phyloP scores from a whole-genome alignment of 2,888 invertebrate genomes.

The Drosophila nigritarsus region DNA sequence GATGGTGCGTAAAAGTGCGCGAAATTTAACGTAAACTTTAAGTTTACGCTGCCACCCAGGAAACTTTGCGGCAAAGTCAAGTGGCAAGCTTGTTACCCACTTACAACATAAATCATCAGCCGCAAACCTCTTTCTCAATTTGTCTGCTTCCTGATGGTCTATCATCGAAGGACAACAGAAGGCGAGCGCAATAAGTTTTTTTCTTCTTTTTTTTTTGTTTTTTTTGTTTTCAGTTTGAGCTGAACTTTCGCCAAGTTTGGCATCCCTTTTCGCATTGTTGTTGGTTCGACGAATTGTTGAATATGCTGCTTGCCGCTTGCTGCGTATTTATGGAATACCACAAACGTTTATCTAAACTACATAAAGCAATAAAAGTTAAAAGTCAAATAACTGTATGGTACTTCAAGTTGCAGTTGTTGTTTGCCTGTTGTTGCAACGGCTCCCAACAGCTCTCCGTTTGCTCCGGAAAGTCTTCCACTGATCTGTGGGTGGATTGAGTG shows the following conservation, averaged over 20 bases:
- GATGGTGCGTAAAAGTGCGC: slow-evolving; percentile 51
- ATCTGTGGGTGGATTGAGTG: slow-evolving; percentile 21
- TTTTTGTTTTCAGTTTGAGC: slow-evolving; percentile 1
- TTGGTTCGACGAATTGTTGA: slow-evolving; percentile 32
- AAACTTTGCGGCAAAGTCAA: slow-evolving; percentile 64
- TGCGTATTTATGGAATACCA: slow-evolving; percentile 79
- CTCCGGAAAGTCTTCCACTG: slow-evolving; percentile 11
- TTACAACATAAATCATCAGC: slow-evolving; percentile 70
- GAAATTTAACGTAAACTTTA: slow-evolving; percentile 18
- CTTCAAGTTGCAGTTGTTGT: slow-evolving; percentile 38
- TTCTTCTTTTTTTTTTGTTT: neutral
- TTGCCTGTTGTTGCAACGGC: slow-evolving; percentile 37
- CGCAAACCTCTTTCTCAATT: neutral
- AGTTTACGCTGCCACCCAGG: slow-evolving; percentile 25
- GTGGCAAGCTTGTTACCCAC: slow-evolving; percentile 70
- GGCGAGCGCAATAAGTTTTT: slow-evolving; percentile 35
- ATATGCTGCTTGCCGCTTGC: slow-evolving; percentile 42
- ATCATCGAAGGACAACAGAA: slow-evolving; percentile 71
- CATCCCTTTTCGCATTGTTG: slow-evolving; percentile 59
- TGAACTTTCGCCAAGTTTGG: slow-evolving; percentile 47
- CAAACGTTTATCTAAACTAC: slow-evolving; percentile 81
- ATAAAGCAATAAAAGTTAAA: slow-evolving; percentile 81
- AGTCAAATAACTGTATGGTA: slow-evolving; percentile 74
- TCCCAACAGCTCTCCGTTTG: slow-evolving; percentile 20
- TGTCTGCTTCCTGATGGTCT: slow-evolving; percentile 65